Percentiles rank a stretch among this genome's conserved stretches.
Conservation (phyloP, 2,797 vertebrate genomes). For the Sebastes umbrosus region DNA sequence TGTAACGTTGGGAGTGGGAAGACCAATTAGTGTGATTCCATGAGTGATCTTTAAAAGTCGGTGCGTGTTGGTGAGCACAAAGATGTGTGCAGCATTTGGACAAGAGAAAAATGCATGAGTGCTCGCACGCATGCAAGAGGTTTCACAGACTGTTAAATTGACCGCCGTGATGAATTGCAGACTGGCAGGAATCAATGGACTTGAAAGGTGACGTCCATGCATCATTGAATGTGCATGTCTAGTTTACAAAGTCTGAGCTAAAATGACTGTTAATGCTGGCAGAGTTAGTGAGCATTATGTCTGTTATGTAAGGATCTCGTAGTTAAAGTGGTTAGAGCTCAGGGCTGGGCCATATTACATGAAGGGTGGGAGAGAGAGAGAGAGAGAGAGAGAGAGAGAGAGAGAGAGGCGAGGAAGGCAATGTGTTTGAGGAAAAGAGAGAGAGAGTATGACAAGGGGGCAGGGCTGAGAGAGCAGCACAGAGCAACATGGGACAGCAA, state of each 20-base stretch:
- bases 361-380: conserved; percentile 9
- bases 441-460: conserved; percentile 21
- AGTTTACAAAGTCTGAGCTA: conserved; percentile 3
- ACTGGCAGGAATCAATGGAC: neutral
- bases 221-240: neutral
- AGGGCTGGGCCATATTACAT: conserved; percentile 60
- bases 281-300: conserved; percentile 45
- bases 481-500: conserved; percentile 32
- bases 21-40: conserved; percentile 7
- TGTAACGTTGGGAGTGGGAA: neutral
- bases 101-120: neutral
- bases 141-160: neutral
- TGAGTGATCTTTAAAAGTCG: conserved; percentile 10
- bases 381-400: neutral
- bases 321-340: conserved; percentile 67
- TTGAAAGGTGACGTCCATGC: neutral
- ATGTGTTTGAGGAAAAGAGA: neutral
- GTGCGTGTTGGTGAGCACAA: neutral
- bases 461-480: conserved; percentile 34
- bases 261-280: conserved; percentile 31
- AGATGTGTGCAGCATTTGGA: neutral
- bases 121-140: neutral
- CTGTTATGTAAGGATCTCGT: conserved; percentile 69
- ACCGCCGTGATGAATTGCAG: neutral
- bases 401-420: neutral